Evolutionary conservation across 2,888 invertebrate genomes (phyloP).

Genomic region (Dryocosmus kuriphilus): DNA sequence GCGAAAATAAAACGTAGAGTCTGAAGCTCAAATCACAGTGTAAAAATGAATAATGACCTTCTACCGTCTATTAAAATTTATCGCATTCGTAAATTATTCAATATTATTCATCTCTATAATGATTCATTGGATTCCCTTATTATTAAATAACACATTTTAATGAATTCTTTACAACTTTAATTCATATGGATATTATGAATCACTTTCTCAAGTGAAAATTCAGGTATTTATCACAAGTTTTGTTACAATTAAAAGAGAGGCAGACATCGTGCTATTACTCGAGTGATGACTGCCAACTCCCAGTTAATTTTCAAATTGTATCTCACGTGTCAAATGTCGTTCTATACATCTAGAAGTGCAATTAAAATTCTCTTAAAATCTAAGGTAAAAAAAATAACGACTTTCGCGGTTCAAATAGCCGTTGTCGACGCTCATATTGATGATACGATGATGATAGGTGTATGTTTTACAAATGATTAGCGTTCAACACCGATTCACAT

Average conservation of each 20-base stretch:
- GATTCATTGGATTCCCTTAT: conserved; percentile 12
- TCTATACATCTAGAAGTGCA: background rate
- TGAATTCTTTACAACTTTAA: conserved; percentile 24
- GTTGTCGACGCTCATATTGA: background rate
- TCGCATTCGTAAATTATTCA: conserved; percentile 15
- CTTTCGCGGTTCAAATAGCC: background rate
- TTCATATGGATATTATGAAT: conserved; percentile 17
- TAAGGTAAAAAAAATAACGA: conserved; percentile 26
- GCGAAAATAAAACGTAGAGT: conserved; percentile 16
- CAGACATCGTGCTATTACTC: background rate
- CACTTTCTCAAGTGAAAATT: conserved; percentile 18
- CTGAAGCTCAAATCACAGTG: conserved; percentile 33
- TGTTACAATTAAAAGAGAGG: conserved; percentile 18
- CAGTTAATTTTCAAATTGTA: background rate
- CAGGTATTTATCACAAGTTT: conserved; percentile 36
- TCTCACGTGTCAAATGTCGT: background rate
- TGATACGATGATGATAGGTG: background rate
- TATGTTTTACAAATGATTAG: conserved; percentile 22
- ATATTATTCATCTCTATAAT: conserved; percentile 9
- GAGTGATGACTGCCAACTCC: background rate
- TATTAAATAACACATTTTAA: conserved; percentile 35
- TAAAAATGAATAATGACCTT: conserved; percentile 16
- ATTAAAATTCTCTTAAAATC: conserved; percentile 8
- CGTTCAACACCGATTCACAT: conserved; percentile 14
- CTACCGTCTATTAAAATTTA: conserved; percentile 11